phyloP scores from a whole-genome alignment of 2,797 vertebrate species.

The Garrulus glandarius region DNA sequence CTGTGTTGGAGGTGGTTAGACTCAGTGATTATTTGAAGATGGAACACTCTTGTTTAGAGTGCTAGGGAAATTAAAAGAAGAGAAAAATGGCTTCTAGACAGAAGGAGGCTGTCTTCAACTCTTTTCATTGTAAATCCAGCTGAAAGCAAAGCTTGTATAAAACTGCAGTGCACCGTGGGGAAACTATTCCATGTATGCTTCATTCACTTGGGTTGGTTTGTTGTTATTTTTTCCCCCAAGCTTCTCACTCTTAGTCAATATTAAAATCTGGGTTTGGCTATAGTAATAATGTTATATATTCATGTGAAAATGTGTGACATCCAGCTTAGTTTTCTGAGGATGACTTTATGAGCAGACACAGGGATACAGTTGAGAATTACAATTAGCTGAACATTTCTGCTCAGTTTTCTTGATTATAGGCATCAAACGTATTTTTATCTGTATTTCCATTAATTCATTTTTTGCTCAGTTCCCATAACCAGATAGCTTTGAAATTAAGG shows the following conservation, averaged over 20 bases:
- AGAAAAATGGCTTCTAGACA: neutral
- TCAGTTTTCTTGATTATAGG: slow-evolving; percentile 39
- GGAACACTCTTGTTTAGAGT: neutral
- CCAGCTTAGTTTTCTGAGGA: neutral
- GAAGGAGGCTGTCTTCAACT: neutral
- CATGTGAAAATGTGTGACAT: neutral
- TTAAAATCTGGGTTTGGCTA: neutral
- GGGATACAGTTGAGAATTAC: neutral
- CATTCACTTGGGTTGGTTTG: neutral
- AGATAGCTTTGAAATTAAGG: slow-evolving; percentile 25
- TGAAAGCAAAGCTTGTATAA: neutral
- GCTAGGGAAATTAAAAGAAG: neutral
- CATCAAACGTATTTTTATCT: neutral
- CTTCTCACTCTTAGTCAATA: neutral
- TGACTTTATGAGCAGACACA: slow-evolving; percentile 3
- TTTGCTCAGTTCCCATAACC: neutral
- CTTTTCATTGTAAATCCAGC: neutral
- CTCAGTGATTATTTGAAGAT: neutral
- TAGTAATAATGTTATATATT: neutral
- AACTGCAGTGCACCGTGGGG: neutral
- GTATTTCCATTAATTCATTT: slow-evolving; percentile 8
- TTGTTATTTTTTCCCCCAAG: neutral
- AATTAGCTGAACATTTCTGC: slow-evolving; percentile 20
- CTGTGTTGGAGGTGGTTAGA: neutral
- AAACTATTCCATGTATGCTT: neutral